phyloP scores from a whole-genome alignment of 2,113 vertebrate genomes.

The Lonchura striata region DNA sequence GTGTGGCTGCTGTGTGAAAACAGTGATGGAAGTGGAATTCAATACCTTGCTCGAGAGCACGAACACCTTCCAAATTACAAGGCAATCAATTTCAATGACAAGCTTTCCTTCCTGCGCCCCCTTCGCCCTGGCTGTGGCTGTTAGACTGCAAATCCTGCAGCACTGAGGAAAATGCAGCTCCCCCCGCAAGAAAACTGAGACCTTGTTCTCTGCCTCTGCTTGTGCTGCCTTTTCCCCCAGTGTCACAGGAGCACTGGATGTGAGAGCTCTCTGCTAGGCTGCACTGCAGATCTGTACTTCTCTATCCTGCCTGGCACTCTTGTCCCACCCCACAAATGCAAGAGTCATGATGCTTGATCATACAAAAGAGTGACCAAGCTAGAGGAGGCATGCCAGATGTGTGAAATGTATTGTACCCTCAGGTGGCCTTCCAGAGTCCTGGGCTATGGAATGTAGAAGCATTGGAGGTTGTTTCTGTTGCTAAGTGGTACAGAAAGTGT shows the following conservation, averaged over 20 bases:
- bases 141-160: neutral
- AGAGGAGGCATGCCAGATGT: neutral
- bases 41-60: fast-evolving
- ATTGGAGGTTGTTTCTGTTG: neutral
- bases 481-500: neutral
- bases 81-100: neutral
- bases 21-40: neutral
- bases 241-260: neutral
- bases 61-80: neutral
- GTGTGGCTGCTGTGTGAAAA: neutral
- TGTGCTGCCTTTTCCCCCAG: neutral
- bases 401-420: neutral
- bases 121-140: neutral
- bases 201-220: neutral
- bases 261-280: neutral
- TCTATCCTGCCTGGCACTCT: neutral
- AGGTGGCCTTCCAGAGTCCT: neutral
- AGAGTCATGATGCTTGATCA: fast-evolving
- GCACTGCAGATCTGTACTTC: neutral
- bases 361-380: neutral
- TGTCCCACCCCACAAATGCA: fast-evolving
- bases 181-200: fast-evolving
- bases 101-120: neutral
- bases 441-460: neutral
- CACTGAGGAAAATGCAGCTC: neutral